phyloP scores from a whole-genome alignment of 1,140 invertebrate species.

The Ostrea denselamellosa region DNA sequence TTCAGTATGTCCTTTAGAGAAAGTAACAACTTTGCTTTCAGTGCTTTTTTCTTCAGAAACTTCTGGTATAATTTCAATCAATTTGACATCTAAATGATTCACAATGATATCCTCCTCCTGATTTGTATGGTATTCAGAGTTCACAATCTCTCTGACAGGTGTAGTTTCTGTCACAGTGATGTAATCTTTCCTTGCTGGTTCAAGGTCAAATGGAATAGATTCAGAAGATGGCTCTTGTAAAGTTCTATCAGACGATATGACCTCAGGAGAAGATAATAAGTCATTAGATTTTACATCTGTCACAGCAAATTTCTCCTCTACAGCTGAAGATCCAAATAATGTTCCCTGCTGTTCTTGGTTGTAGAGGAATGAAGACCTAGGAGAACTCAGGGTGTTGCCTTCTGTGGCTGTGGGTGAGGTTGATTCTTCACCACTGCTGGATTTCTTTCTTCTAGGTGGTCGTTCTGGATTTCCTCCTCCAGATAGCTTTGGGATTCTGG shows the following conservation, averaged over 20 bases:
- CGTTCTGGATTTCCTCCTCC: slow-evolving; percentile 24
- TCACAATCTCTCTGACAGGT: background rate
- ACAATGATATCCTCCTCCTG: slow-evolving; percentile 24
- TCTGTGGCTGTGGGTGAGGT: slow-evolving; percentile 26
- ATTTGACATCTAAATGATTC: slow-evolving; percentile 18
- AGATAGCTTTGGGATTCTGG: slow-evolving; percentile 48
- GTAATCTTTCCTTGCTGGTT: background rate
- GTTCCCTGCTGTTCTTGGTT: slow-evolving; percentile 2
- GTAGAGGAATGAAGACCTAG: slow-evolving; percentile 1
- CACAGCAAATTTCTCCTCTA: slow-evolving; percentile 33
- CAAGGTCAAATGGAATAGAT: background rate
- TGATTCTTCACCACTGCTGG: slow-evolving; percentile 32
- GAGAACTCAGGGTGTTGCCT: background rate
- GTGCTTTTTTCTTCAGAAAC: slow-evolving; percentile 1
- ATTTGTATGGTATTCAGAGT: background rate
- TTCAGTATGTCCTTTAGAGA: slow-evolving; percentile 12
- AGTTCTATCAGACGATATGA: slow-evolving; percentile 34
- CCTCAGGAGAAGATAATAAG: slow-evolving; percentile 4
- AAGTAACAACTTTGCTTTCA: background rate
- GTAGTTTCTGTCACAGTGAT: background rate
- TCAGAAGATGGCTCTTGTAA: background rate
- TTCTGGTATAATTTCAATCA: slow-evolving; percentile 24
- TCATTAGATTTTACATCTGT: slow-evolving; percentile 8
- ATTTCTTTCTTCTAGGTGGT: slow-evolving; percentile 49
- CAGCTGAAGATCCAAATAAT: background rate